Evolutionary conservation across 1,140 invertebrate genomes (phyloP), one percentile per base, ranked within the genome.

Genomic region (Latrodectus geometricus): DNA sequence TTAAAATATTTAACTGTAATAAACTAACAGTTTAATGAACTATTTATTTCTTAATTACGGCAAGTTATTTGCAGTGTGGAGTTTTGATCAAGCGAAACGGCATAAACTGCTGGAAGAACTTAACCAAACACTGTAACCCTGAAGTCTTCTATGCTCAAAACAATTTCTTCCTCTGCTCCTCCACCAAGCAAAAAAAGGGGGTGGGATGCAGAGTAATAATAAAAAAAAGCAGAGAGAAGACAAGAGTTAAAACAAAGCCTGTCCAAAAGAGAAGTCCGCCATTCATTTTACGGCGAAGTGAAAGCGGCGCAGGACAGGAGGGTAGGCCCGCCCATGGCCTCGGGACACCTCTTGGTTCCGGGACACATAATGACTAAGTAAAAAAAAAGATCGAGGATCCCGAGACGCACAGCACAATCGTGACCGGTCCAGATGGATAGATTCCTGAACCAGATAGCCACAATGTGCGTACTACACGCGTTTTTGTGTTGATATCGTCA

Each of bases 241-340:
- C 81, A 83, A 70, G 74, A 72, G 83, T 70, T 61, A 86, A 86
- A 86, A 86, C 83, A 86, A 86, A 86, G 83, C 74, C 50, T 86
- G 83, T 86, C 83, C 74, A 74, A 77, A 69, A 61, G 74, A 61
- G 74, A 68, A 48, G 72, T 84, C 73, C 35, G 65, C 82, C 83
- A 86, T 86, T 74, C 66, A 86, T 86, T 84, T 76, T 54, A 20
- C 65, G 20, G 72, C 54, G 11, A 61, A 61, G 54, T 14, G 17
- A 61, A 17, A 61, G 54, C 65, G 56, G 73, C 9, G 66, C 20
- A 48, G 35, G 21, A 65, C 20, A 83, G 66, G 50, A 50, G 65
- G 66, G 17, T 23, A 8, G 83, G 23, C 61, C 75, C 83, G 83
- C 83, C 83, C 83, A 86, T 78, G 75, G 74, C 83, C 83, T 49